These are phyloP conservation scores for Acleris sparsana DNA, from an alignment of 2,888 invertebrate species.

Conservation along the genomic window DNA sequence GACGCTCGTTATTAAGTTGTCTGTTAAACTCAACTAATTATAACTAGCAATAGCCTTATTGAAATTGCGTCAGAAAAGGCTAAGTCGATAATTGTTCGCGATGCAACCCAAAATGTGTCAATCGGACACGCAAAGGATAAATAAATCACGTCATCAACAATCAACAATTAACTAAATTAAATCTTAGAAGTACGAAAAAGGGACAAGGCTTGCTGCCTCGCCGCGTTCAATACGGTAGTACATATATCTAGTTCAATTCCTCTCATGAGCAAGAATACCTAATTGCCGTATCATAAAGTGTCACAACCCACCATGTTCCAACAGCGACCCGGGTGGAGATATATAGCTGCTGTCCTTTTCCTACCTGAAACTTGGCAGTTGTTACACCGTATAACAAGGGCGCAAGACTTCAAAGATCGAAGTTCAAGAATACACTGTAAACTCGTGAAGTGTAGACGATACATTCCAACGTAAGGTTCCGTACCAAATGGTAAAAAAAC, in stretches of 20 bases:
- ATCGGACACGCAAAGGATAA: slow-evolving; percentile 30
- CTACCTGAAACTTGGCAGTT: too few relatives aligned
- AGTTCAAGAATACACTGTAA: too few relatives aligned
- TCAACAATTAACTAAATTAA: slow-evolving; percentile 55
- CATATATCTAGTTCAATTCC: not conserved
- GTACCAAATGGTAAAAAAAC: too few relatives aligned
- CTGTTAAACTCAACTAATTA: not conserved
- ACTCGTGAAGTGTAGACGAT: too few relatives aligned
- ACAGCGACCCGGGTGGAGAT: too few relatives aligned
- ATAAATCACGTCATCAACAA: slow-evolving; percentile 43
- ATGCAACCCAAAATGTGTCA: slow-evolving; percentile 18
- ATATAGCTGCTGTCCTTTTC: too few relatives aligned
- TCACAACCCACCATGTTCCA: too few relatives aligned
- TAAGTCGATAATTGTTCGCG: slow-evolving; percentile 8
- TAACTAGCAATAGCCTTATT: not conserved
- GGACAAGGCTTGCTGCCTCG: slow-evolving; percentile 57
- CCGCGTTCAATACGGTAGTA: not conserved
- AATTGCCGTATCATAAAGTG: too few relatives aligned
- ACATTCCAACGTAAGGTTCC: too few relatives aligned
- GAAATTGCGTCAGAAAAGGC: slow-evolving; percentile 14
- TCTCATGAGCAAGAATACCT: too few relatives aligned
- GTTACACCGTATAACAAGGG: too few relatives aligned
- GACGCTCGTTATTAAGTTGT: not conserved
- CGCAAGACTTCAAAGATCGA: too few relatives aligned
- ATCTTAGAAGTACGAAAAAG: slow-evolving; percentile 52